Percentiles rank a stretch among this genome's conserved stretches.
phyloP scores from a whole-genome alignment of 1,140 invertebrate genomes.

The Gryllus bimaculatus region DNA sequence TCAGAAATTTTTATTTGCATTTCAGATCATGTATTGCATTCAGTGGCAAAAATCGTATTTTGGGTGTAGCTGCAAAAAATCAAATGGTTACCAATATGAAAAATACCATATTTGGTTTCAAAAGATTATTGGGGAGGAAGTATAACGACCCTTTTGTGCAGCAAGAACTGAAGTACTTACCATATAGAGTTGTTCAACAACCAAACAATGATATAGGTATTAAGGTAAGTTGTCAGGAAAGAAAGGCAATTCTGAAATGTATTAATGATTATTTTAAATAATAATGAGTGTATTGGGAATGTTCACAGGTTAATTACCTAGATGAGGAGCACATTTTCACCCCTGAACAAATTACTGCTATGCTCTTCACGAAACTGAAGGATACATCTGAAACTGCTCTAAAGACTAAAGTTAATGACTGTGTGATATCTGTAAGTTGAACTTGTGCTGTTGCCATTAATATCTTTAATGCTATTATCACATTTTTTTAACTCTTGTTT shows the following conservation, averaged over 20 bases:
- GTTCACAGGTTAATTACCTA: slow-evolving; percentile 68
- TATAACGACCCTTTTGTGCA: slow-evolving; percentile 80
- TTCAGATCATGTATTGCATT: slow-evolving; percentile 92
- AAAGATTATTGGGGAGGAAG: slow-evolving; percentile 78
- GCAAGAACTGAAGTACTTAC: slow-evolving; percentile 62
- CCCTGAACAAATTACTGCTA: slow-evolving; percentile 92
- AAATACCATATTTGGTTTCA: slow-evolving; percentile 91
- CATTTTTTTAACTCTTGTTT: not conserved
- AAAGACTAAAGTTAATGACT: slow-evolving; percentile 88
- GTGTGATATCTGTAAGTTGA: slow-evolving; percentile 77
- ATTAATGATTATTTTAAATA: not conserved
- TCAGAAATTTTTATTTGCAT: slow-evolving; percentile 25
- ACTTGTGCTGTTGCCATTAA: not conserved
- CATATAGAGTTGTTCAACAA: slow-evolving; percentile 62
- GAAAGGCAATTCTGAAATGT: not conserved
- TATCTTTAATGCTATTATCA: not conserved
- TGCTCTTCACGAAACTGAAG: slow-evolving; percentile 96
- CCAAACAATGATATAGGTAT: slow-evolving; percentile 67
- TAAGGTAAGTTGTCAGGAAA: slow-evolving; percentile 39
- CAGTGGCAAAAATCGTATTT: slow-evolving; percentile 78
- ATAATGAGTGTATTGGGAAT: not conserved
- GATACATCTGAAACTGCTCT: slow-evolving; percentile 78
- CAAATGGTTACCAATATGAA: slow-evolving; percentile 95
- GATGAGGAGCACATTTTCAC: slow-evolving; percentile 77
- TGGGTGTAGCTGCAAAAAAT: slow-evolving; percentile 94